Evolutionary conservation across 2,888 invertebrate genomes (phyloP).

Genomic region (Chouioia cunea): DNA sequence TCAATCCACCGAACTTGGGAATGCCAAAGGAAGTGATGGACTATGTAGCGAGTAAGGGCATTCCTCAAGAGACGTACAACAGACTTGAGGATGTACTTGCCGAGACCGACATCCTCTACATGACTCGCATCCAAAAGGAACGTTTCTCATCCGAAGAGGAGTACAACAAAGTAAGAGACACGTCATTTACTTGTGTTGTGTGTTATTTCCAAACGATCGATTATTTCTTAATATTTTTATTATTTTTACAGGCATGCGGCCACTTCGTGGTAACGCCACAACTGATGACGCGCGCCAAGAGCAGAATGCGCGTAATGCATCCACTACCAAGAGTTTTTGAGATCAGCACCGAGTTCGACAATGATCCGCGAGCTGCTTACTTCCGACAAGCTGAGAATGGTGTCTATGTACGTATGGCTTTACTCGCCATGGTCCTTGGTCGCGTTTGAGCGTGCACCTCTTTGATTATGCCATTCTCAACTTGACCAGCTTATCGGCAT

Average conservation of each 20-base stretch:
- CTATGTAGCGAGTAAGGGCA: conserved; percentile 83
- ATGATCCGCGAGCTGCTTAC: conserved; percentile 97
- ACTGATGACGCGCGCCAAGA: conserved; percentile 93
- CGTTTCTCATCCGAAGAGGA: conserved; percentile 86
- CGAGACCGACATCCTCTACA: conserved; percentile 96
- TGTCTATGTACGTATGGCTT: conserved; percentile 98
- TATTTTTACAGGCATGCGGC: conserved; percentile 80
- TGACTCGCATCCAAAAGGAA: conserved; percentile 98
- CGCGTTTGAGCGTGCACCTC: conserved; percentile 24
- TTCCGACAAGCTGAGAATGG: conserved; percentile 98
- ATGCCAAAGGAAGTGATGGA: conserved; percentile 92
- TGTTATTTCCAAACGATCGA: not conserved
- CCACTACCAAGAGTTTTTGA: conserved; percentile 95
- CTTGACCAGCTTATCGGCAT: conserved; percentile 7
- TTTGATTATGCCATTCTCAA: no score
- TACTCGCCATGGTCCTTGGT: conserved; percentile 91
- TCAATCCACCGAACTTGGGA: conserved; percentile 86
- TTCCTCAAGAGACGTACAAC: conserved; percentile 80
- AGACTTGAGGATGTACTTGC: conserved; percentile 87
- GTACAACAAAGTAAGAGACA: conserved; percentile 85
- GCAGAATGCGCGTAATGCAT: conserved; percentile 96
- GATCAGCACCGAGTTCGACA: conserved; percentile 95
- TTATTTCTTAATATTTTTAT: not conserved
- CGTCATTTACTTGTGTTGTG: not conserved
- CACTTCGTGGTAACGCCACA: conserved; percentile 93